A percentile compares a stretch with the other conserved stretches of the same genome.
Conservation (phyloP, 2,888 invertebrate species). For the Cerastoderma edule region DNA sequence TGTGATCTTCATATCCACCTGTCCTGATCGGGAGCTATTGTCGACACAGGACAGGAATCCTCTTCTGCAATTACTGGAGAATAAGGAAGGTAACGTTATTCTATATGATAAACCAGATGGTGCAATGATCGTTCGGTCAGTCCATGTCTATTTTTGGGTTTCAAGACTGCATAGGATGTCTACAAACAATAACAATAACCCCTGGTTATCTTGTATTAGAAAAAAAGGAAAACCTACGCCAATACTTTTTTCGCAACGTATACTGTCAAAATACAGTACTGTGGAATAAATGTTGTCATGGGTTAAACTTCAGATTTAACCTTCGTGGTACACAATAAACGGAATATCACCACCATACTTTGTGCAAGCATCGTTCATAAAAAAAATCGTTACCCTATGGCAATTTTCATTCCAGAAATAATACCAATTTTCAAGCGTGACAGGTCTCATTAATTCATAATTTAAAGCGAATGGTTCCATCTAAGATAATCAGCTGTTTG, state of each 20-base stretch:
- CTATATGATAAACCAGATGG: background rate
- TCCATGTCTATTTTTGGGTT: background rate
- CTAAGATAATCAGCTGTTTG: too few species aligned
- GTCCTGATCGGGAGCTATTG: slow-evolving; percentile 1
- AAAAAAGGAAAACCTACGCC: background rate
- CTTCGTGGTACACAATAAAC: too few species aligned
- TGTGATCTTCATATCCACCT: slow-evolving; percentile 24
- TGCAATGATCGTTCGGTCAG: background rate
- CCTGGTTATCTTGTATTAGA: background rate
- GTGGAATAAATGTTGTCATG: too few species aligned
- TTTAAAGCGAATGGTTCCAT: too few species aligned
- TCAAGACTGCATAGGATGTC: background rate
- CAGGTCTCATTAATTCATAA: too few species aligned
- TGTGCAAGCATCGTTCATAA: too few species aligned
- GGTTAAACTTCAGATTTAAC: too few species aligned
- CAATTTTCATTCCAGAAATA: too few species aligned
- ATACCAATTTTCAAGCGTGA: too few species aligned
- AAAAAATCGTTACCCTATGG: too few species aligned
- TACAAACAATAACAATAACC: background rate
- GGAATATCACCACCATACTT: too few species aligned
- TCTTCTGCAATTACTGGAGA: slow-evolving; percentile 43
- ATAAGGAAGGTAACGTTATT: background rate
- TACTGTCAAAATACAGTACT: too few species aligned
- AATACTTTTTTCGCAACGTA: background rate
- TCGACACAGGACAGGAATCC: slow-evolving; percentile 42